Conservation (phyloP, 2,113 vertebrate species). For the Scomber scombrus region DNA sequence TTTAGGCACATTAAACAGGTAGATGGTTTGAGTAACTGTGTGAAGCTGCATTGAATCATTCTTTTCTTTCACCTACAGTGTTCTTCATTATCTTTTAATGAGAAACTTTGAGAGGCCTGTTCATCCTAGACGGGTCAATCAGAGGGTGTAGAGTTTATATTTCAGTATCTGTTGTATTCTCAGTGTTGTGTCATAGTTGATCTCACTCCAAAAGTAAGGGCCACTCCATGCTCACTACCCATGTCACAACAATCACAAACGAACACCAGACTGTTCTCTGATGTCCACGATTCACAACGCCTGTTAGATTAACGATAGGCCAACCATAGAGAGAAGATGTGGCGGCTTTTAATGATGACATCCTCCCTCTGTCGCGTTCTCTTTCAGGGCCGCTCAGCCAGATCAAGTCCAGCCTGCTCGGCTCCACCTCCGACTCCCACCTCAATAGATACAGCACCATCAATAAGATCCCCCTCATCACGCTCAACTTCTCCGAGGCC, state of each 20-base stretch:
- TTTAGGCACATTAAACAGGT: not conserved
- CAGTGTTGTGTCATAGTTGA: conserved; percentile 62
- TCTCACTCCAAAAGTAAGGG: conserved; percentile 49
- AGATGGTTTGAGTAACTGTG: conserved; percentile 29
- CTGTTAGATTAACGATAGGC: conserved; percentile 7
- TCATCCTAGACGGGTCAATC: conserved; percentile 44
- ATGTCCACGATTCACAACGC: conserved; percentile 10
- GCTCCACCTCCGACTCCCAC: conserved; percentile 98
- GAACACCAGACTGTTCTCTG: conserved; percentile 16
- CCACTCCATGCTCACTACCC: conserved; percentile 53
- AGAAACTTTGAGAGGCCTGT: conserved; percentile 60
- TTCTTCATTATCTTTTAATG: conserved; percentile 73
- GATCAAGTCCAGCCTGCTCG: conserved; percentile 97
- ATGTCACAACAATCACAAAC: conserved; percentile 42
- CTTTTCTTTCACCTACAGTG: conserved; percentile 54
- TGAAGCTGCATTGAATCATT: conserved; percentile 41
- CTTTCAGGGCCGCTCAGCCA: conserved; percentile 94
- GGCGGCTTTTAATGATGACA: not conserved
- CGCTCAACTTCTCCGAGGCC: conserved; percentile 97
- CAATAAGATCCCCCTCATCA: conserved; percentile 99
- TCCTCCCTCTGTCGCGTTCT: conserved; percentile 27
- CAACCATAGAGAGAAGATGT: not conserved
- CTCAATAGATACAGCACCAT: conserved; percentile 99
- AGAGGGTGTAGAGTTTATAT: conserved; percentile 46
- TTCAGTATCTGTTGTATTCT: conserved; percentile 60